Percentiles rank a stretch among this genome's conserved stretches.
phyloP scores from a whole-genome alignment of 1,140 invertebrate genomes.

The Pogonomyrmex barbatus region DNA sequence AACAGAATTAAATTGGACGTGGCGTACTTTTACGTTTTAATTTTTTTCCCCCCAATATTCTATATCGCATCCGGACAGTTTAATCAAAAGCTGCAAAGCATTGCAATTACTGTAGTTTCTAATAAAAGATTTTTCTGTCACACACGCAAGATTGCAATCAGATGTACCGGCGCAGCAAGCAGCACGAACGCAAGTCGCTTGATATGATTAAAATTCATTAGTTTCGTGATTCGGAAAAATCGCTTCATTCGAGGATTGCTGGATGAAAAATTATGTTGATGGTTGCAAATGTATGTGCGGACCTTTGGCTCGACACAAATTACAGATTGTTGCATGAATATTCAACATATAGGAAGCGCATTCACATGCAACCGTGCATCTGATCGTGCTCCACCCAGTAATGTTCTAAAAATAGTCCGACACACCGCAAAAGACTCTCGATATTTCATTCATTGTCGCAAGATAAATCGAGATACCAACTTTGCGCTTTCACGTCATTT shows the following conservation, averaged over 20 bases:
- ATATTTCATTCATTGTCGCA: constrained; percentile 59
- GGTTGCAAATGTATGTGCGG: constrained; percentile 59
- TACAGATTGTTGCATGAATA: constrained; percentile 65
- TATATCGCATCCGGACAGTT: constrained; percentile 25
- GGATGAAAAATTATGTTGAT: constrained; percentile 65
- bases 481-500: neutral
- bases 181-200: constrained; percentile 36
- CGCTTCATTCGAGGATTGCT: constrained; percentile 50
- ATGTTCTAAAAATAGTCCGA: constrained; percentile 55
- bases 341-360: constrained; percentile 60
- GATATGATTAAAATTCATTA: constrained; percentile 64
- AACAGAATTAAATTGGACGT: constrained; percentile 34
- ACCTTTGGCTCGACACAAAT: constrained; percentile 65
- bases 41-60: constrained; percentile 16
- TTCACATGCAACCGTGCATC: constrained; percentile 64
- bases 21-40: constrained; percentile 10
- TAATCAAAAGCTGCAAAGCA: constrained; percentile 48
- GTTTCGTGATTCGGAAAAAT: constrained; percentile 64
- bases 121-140: constrained; percentile 56
- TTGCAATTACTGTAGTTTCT: constrained; percentile 42
- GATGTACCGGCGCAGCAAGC: constrained; percentile 28
- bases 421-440: constrained; percentile 21
- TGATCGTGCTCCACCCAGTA: constrained; percentile 56
- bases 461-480: constrained; percentile 32
- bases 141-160: constrained; percentile 50